Evolutionary conservation across 2,113 vertebrate genomes (phyloP), one percentile per base, ranked within the genome.

Genomic region (Sphyrna mokarran): DNA sequence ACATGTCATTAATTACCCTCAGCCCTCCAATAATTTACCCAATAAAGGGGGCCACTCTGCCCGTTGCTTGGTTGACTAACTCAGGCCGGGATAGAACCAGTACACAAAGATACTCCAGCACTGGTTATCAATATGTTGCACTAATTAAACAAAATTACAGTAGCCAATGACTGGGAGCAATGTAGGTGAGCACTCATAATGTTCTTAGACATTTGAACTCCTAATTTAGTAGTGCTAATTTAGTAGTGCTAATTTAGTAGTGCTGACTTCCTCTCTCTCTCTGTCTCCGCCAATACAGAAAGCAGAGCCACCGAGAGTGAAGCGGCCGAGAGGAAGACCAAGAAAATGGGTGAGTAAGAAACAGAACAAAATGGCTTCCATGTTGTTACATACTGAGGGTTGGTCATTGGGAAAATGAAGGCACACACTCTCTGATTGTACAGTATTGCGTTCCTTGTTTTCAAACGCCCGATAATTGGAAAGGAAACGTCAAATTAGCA

Each of bases 261-360:
- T 63, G 10, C 54, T 91, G 63, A 91, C 16, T 63, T 20, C 29
- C 58, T 9, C 33, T 54, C 48, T 54, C 48, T 54, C 48, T 54
- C 48, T 54, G 48, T 54, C 0, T 95, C 40, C 40, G 14, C 16
- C 68, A n/a, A n/a, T 26, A 8, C 69, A 95, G 94, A 95, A 76
- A 95, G 94, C 69, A 16, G 94, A 95, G 69, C 94, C 94, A 54
- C 94, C 94, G 0, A 54, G 69, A 72, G 94, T 72, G 29, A 95
- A 95, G 29, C 94, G 94, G 94, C 94, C 94, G 14, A 72, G 94
- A 54, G 94, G 94, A 16, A 70, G 94, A 95, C 94, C 94, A 37
- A 95, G 94, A 26, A 95, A 95, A 76, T 95, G 94, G 94, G 94
- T 95, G 68, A 95, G 94, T 70, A 37, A 54, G 48, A 4, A 54